Evolutionary conservation across 1,140 invertebrate genomes (phyloP), one percentile per base, ranked within the genome.

Genomic region (Drosophila nebulosa): DNA sequence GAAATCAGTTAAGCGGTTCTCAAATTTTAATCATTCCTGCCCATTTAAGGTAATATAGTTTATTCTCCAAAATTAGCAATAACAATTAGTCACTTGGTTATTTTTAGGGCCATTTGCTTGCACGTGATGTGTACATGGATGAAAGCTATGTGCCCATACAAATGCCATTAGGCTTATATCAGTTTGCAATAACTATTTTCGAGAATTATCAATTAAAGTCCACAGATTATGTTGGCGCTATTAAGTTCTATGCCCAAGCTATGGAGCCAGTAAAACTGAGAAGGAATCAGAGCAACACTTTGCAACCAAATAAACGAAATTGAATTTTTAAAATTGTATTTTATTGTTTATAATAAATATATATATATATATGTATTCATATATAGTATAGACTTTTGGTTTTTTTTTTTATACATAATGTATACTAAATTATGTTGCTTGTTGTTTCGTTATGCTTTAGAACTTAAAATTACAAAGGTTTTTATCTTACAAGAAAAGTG

Each of bases 331-430:
- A 72, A 85, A 85, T 85, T 86, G 63, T 80, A 85, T 85, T 85
- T 84, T 85, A 75, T 85, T 77, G 77, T 85, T 67, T 88, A 72
- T 85, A 86, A 88, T 88, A 86, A 88, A 88, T 81, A 86, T 85
- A 84, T 83, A 78, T 75, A 58, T 69, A 46, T 75, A 52, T 69
- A 46, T 74, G 52, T 70, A 56, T 83, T 53, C 67, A 64, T 73
- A 59, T 65, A 62, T 67, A 74, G 42, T 73, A 72, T 79, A 84
- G 67, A 46, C 39, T 83, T 66, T 73, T 76, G 64, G 67, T 80
- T 32, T 85, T 79, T 59, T 71, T 24, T 66, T 73, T 85, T 53
- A 85, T 86, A 85, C 80, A 85, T 85, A 64, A 67, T 73, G 22
- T 52, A 24, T 74, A 74, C 81, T 81, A 88, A 71, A 74, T 81